Evolutionary conservation across 2,113 vertebrate genomes (phyloP).

Genomic region (Mirounga angustirostris): DNA sequence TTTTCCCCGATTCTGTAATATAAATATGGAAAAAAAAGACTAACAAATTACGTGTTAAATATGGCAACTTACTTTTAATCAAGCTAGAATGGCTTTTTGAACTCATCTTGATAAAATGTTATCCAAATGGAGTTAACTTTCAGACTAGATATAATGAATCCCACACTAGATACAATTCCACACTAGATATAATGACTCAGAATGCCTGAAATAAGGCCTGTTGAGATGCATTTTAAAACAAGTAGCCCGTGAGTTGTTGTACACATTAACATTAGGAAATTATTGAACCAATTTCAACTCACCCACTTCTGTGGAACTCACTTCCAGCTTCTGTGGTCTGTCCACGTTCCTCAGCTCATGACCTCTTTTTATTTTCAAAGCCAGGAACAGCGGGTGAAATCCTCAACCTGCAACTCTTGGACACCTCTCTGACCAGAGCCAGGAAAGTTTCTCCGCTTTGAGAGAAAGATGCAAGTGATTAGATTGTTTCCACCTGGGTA

Average conservation of each 20-base stretch:
- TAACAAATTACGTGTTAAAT: neutral
- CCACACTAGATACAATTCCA: neutral
- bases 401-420: fast-evolving
- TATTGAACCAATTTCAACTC: neutral
- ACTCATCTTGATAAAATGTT: neutral
- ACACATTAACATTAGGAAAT: neutral
- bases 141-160: neutral
- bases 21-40: neutral
- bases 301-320: neutral
- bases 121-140: neutral
- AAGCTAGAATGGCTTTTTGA: neutral
- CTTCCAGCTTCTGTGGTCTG: neutral
- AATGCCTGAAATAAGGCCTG: neutral
- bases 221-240: neutral
- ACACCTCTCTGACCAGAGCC: fast-evolving
- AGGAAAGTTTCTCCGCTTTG: neutral
- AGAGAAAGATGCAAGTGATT: neutral
- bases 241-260: neutral
- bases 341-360: neutral
- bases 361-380: neutral
- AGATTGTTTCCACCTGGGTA: neutral
- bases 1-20: neutral
- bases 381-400: neutral
- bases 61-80: neutral
- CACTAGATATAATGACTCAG: neutral